These are phyloP conservation scores for Scrobipalpa costella DNA, from an alignment of 2,888 invertebrate species.

Conservation along the genomic window DNA sequence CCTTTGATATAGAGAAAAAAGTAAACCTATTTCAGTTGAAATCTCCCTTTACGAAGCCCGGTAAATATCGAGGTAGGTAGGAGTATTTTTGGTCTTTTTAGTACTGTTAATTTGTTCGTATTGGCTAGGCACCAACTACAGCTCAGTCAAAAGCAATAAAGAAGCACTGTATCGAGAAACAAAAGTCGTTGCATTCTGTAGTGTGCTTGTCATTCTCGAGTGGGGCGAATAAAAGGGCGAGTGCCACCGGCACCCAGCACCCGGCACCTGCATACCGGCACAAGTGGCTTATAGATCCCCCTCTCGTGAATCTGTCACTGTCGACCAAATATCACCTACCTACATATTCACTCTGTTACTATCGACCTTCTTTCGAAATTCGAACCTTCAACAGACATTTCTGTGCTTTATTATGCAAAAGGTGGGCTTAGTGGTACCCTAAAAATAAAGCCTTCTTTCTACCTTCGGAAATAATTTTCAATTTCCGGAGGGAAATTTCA, in stretches of 20 bases:
- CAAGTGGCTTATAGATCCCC: not conserved
- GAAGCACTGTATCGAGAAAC: not conserved
- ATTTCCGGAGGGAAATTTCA: slow-evolving; percentile 44
- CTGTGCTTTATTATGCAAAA: not conserved
- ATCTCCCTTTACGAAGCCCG: too few species aligned
- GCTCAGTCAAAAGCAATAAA: not conserved
- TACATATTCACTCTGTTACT: not conserved
- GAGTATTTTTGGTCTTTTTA: too few species aligned
- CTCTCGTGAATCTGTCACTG: slow-evolving; percentile 3
- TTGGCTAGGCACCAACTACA: not conserved
- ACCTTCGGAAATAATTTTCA: slow-evolving; percentile 38
- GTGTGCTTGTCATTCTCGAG: not conserved
- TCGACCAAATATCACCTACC: not conserved
- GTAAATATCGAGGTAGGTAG: too few species aligned
- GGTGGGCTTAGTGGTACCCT: not conserved
- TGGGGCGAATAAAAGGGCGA: not conserved
- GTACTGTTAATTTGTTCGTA: not conserved
- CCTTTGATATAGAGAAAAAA: too few species aligned
- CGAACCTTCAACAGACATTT: too few species aligned
- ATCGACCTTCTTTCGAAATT: too few species aligned
- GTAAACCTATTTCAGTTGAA: too few species aligned
- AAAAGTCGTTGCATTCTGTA: not conserved
- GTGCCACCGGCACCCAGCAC: not conserved
- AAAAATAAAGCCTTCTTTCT: not conserved
- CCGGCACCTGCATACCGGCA: not conserved